Evolutionary conservation across 1,140 invertebrate genomes (phyloP).

Genomic region (Formica selysi): DNA sequence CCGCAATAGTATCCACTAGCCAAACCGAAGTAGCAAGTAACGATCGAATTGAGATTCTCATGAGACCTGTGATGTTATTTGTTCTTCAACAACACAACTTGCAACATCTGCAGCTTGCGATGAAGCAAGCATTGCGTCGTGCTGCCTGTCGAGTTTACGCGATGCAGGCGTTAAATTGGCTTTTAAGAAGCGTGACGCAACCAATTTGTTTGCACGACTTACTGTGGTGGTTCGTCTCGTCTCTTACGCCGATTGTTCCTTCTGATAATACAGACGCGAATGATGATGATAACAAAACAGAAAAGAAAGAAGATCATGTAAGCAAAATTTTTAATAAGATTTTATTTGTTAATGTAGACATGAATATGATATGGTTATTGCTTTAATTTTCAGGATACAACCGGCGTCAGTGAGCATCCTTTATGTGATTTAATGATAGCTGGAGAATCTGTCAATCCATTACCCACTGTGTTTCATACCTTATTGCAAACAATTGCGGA

Average conservation of each 20-base stretch:
- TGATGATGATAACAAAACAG: slow-evolving; percentile 86
- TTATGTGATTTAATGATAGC: slow-evolving; percentile 93
- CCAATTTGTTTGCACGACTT: slow-evolving; percentile 96
- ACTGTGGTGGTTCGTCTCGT: slow-evolving; percentile 97
- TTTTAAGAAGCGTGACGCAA: slow-evolving; percentile 96
- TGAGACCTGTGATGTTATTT: slow-evolving; percentile 93
- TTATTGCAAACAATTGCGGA: slow-evolving; percentile 97
- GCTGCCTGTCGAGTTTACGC: slow-evolving; percentile 95
- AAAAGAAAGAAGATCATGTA: slow-evolving; percentile 88
- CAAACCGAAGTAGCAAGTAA: slow-evolving; percentile 81
- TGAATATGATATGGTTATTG: background rate
- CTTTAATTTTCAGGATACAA: slow-evolving; percentile 83
- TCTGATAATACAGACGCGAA: slow-evolving; percentile 81
- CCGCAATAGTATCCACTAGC: slow-evolving; percentile 85
- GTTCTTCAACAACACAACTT: slow-evolving; percentile 95
- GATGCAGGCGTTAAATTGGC: slow-evolving; percentile 97
- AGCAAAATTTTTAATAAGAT: slow-evolving; percentile 53
- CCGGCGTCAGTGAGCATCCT: slow-evolving; percentile 92
- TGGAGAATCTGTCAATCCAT: slow-evolving; percentile 92
- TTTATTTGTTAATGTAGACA: slow-evolving; percentile 14
- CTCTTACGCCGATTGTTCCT: slow-evolving; percentile 87
- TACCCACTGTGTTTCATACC: slow-evolving; percentile 94
- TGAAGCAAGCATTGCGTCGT: slow-evolving; percentile 93
- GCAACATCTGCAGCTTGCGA: slow-evolving; percentile 92
- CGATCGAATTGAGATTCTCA: slow-evolving; percentile 86